Percentiles rank a stretch among this genome's conserved stretches.
phyloP scores from a whole-genome alignment of 2,113 vertebrate species.

The Numenius arquata region DNA sequence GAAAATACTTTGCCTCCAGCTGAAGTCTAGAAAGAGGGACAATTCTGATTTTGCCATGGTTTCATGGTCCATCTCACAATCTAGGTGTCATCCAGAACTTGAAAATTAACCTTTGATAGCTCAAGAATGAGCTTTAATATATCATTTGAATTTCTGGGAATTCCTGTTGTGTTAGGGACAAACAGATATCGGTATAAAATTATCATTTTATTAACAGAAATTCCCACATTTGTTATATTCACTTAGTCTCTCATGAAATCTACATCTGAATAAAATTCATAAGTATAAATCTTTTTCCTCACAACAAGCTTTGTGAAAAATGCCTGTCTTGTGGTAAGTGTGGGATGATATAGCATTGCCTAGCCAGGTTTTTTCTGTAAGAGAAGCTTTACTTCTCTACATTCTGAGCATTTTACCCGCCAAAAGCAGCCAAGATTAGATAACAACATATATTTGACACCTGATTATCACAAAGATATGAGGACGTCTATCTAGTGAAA shows the following conservation, averaged over 20 bases:
- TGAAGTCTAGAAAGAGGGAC: neutral
- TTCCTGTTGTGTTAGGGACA: neutral
- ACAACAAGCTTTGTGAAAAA: neutral
- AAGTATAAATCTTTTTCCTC: neutral
- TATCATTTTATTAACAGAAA: neutral
- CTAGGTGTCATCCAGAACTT: neutral
- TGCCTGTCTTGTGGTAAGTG: fast-evolving
- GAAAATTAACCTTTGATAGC: neutral
- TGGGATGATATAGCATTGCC: neutral
- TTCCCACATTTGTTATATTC: neutral
- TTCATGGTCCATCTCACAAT: neutral
- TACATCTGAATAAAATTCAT: neutral
- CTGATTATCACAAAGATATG: neutral
- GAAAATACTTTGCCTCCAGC: neutral
- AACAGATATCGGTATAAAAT: neutral
- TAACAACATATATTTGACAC: neutral
- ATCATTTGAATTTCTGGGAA: neutral
- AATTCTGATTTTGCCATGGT: neutral
- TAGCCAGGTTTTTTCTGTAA: neutral
- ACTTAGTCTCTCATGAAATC: neutral
- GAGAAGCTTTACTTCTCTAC: neutral
- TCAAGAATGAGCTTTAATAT: neutral
- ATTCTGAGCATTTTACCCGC: neutral
- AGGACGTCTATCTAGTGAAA: neutral
- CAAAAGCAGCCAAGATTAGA: neutral